These are phyloP conservation scores for Coracopsis vasa DNA, from an alignment of 2,113 vertebrate genomes.

Conservation along the genomic window DNA sequence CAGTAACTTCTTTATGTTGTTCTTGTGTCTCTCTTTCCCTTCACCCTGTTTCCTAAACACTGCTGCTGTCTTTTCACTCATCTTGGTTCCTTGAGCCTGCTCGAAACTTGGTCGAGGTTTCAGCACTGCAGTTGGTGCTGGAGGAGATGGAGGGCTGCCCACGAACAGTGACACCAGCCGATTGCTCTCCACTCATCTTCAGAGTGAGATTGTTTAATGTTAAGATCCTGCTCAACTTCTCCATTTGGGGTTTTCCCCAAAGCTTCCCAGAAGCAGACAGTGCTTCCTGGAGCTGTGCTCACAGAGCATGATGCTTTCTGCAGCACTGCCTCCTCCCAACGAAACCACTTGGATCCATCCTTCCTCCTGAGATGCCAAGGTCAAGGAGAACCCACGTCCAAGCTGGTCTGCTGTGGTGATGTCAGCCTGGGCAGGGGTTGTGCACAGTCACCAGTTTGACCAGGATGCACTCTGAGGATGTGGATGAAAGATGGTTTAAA, in stretches of 20 bases:
- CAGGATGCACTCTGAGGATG: not conserved
- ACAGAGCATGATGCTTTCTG: not conserved
- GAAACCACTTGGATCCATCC: not conserved
- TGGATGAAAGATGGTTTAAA: not conserved
- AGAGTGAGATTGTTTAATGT: constrained; percentile 28
- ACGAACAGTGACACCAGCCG: accelerated
- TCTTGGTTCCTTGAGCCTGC: not conserved
- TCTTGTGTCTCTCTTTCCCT: not conserved
- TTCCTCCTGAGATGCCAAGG: not conserved
- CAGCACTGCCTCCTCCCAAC: accelerated
- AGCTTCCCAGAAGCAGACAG: constrained; percentile 56
- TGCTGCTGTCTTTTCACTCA: not conserved
- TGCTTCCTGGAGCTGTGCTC: not conserved
- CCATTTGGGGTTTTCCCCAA: constrained; percentile 48
- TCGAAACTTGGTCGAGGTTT: not conserved
- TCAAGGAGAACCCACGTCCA: not conserved
- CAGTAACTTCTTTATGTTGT: not conserved
- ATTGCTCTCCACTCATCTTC: constrained; percentile 13
- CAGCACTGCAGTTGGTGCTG: not conserved
- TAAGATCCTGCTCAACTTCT: constrained; percentile 51
- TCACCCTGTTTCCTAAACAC: not conserved
- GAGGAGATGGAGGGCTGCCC: not conserved
- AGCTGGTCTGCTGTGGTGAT: not conserved
- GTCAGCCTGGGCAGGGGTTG: not conserved
- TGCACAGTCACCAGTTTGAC: not conserved